Conservation (phyloP, 2,113 vertebrate species). For the Pelecanus crispus region DNA sequence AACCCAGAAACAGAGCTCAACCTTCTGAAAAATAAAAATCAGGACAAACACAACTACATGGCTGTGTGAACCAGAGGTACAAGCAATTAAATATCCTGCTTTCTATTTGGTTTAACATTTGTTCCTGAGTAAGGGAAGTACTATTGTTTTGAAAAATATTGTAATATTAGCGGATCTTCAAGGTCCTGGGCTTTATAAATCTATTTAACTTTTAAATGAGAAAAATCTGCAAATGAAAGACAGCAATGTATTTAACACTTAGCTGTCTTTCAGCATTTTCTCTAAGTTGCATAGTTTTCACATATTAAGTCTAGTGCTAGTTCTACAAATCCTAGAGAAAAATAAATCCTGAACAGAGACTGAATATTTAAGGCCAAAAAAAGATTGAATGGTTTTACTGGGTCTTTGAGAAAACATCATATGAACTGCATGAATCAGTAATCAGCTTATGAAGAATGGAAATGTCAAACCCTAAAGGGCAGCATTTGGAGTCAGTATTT, state of each 20-base stretch:
- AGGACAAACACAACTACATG: neutral
- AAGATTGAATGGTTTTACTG: neutral
- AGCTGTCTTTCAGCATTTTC: neutral
- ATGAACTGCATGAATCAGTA: neutral
- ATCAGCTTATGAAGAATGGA: conserved; percentile 19
- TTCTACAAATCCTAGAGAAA: neutral
- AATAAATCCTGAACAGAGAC: neutral
- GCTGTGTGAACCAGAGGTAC: neutral
- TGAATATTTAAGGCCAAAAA: neutral
- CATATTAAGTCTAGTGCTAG: neutral
- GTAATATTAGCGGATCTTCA: neutral
- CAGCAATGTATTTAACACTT: neutral
- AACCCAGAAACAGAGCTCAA: neutral
- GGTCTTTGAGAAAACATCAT: conserved; percentile 4
- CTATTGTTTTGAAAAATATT: neutral
- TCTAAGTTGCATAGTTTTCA: neutral
- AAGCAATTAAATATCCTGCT: neutral
- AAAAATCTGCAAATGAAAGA: neutral
- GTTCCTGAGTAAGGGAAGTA: neutral
- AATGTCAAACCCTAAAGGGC: conserved; percentile 21
- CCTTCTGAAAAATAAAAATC: neutral
- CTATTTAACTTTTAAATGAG: neutral
- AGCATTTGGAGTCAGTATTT: neutral
- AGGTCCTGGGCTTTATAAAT: neutral
- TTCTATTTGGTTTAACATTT: neutral